Conservation (phyloP, 2,113 vertebrate genomes). For the Upupa epops region DNA sequence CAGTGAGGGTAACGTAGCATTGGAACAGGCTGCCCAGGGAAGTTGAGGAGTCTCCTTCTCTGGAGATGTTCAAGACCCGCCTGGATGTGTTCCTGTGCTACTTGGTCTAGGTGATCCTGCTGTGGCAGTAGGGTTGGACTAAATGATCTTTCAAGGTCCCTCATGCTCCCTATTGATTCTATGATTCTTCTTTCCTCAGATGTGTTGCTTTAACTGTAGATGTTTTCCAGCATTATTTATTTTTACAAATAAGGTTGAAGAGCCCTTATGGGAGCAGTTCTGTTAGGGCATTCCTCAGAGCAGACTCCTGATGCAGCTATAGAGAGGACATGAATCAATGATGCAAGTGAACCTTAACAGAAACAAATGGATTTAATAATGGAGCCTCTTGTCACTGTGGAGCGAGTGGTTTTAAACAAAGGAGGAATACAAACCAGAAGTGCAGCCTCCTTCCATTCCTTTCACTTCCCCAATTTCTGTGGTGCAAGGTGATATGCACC, state of each 20-base stretch:
- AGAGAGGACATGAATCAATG: background rate
- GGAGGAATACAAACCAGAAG: background rate
- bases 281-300: background rate
- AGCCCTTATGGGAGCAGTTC: background rate
- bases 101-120: no score
- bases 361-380: background rate
- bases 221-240: background rate
- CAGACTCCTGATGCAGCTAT: background rate
- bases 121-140: no score
- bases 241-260: slow-evolving; percentile 2
- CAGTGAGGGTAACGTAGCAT: no score
- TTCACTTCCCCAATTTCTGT: fast-evolving
- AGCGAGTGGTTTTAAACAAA: background rate
- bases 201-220: background rate
- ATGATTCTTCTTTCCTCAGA: background rate
- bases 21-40: no score
- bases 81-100: no score
- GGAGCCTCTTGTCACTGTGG: background rate
- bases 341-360: background rate
- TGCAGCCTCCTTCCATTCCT: background rate
- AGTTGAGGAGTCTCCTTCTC: no score
- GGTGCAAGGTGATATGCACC: background rate
- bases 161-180: no score
- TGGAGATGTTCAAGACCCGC: no score
- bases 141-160: no score